Conservation (phyloP, 2,113 vertebrate genomes). For the Clinocottus analis region DNA sequence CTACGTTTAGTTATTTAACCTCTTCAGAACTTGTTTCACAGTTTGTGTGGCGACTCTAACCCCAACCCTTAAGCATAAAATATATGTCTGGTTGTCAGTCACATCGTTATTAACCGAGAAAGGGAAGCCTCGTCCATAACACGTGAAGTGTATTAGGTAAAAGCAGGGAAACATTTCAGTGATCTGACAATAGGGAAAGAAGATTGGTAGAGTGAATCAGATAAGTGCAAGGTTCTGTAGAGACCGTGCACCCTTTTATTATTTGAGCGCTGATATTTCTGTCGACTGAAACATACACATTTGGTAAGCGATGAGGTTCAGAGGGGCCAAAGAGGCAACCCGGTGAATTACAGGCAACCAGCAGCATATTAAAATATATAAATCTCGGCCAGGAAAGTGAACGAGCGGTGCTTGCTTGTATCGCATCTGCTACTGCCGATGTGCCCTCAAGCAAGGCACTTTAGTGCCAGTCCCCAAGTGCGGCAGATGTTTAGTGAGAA, state of each 20-base stretch:
- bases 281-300: neutral
- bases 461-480: neutral
- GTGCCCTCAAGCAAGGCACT: neutral
- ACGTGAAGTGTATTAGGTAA: constrained; percentile 11
- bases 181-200: constrained; percentile 18
- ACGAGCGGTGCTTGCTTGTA: neutral
- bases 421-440: neutral
- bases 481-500: neutral
- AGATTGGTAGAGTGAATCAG: constrained; percentile 22
- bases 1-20: neutral
- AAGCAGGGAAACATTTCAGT: constrained; percentile 3
- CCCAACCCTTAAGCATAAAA: too few species aligned
- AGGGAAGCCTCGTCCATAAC: constrained; percentile 22
- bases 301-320: constrained; percentile 6
- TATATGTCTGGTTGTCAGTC: too few species aligned
- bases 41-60: too few species aligned
- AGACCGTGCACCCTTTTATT: neutral
- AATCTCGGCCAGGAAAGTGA: neutral
- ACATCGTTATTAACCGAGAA: neutral
- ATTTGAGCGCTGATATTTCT: constrained; percentile 5
- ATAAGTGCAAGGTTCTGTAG: constrained; percentile 1
- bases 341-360: constrained; percentile 12
- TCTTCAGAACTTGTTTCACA: too few species aligned
- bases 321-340: neutral
- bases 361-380: neutral